Evolutionary conservation across 2,888 invertebrate genomes (phyloP), one percentile per base, ranked within the genome.

Genomic region (Cenopis cana): DNA sequence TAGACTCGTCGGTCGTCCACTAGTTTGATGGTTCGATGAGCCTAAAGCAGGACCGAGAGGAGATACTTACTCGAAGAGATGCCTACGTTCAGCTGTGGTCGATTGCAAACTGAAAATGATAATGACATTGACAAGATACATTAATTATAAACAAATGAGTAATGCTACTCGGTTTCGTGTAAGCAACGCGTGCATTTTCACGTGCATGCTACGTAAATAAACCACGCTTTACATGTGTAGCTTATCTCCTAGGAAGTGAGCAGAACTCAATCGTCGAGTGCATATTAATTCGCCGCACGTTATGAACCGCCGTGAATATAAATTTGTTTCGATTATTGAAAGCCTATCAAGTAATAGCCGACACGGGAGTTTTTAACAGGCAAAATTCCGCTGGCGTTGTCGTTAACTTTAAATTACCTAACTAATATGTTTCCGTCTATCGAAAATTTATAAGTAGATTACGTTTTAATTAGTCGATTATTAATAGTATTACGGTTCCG

Each of bases 301-400:
- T 18, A 55, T 52, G 59, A 36, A 52, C 46, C 60, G 18, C 38
- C 69, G 56, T 69, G 69, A 52, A 69, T 57, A n/a, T 52, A 29
- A 64, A 69, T 69, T 69, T 29, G 57, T 64, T 69, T 69, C 69
- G 69, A 57, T 69, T 50, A 69, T 69, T 69, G 33, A 69, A 57
- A 62, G 46, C 29, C 61, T 64, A 50, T 55, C 46, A n/a, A 46
- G 12, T 46, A n/a, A 33, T 57, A 56, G 33, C 56, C 14, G 66
- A 11, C 1, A 50, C 55, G 41, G 17, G 17, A 18, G 38, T 24
- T 18, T 14, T 46, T 20, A 49, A 46, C 33, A 20, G 67, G 33
- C 49, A 33, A 55, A 68, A 52, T 46, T 61, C 54, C 20, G 24
- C 50, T 33, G 36, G 20, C 65, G 33, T 17, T 60, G 60, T 61